Base-by-base conservation (phyloP, 2,113 vertebrate species). In the Sinosuthora webbiana region DNA sequence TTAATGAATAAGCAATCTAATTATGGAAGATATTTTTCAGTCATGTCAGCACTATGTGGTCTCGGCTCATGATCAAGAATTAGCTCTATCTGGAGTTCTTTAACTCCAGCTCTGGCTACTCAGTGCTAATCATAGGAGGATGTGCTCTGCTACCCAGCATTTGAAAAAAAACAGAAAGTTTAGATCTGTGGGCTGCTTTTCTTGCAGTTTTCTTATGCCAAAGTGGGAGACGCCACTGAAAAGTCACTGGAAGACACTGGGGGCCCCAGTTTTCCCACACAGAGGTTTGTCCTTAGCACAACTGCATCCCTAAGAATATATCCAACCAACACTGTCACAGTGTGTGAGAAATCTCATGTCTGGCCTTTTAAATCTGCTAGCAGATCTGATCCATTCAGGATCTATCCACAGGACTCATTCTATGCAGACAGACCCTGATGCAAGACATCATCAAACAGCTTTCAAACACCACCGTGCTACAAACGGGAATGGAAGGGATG, bases 1-100 rank as follows among this genome's bases (percentile, higher is more conserved):
- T 82, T 79, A 97, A 97, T 88, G 92, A 96, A 92, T 90, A 94
- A 94, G 94, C 94, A 96, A 96, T 95, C 93, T 95, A 97, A 97
- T 97, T 96, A 94, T 83, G 94, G 96, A 90, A 96, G 93, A 93
- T 93, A 96, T 90, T 96, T 96, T 92, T 97, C 92, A 91, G 88
- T 92, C 95, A 95, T 90, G 94, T 95, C 95, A 97, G 90, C 93
- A 96, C 92, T 96, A 96, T 96, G 93, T 83, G 86, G 88, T 92
- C 93, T 96, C 96, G 96, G 96, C 95, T 76, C n/a, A 8, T 4
- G 64, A 87, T 81, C 95, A 96, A 96, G 88, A 94, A 96, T 96
- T 92, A 96, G 93, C 52, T 96, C 85, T 87, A 93, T 94, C 92
- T 97, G 85, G 93, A n/a, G n/a, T n/a, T n/a, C n/a, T n/a, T n/a